These are phyloP conservation scores for Trichoplusia ni DNA, from an alignment of 1,140 invertebrate genomes.

Conservation along the genomic window DNA sequence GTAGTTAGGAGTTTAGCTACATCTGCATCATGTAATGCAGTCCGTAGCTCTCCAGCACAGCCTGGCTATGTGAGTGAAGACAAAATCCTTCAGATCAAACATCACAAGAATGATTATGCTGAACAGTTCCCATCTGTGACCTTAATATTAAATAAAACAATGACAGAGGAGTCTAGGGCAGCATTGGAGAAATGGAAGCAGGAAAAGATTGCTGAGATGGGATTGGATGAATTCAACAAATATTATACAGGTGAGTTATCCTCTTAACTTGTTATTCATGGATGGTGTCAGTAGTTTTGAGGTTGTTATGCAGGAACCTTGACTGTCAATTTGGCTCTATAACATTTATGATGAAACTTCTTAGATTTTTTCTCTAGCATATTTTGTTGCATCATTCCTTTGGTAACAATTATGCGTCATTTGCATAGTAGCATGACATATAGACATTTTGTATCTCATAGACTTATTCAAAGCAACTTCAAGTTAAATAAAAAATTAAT, in stretches of 20 bases:
- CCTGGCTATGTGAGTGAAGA: conserved; percentile 73
- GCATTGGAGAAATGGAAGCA: conserved; percentile 86
- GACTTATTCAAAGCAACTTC: too few relatives aligned
- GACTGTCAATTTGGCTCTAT: too few relatives aligned
- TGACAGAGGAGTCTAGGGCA: conserved; percentile 83
- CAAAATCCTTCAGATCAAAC: conserved; percentile 72
- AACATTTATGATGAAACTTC: too few relatives aligned
- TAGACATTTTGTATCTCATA: too few relatives aligned
- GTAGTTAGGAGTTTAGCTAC: conserved; percentile 54
- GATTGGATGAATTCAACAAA: conserved; percentile 84
- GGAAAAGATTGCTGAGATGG: conserved; percentile 86
- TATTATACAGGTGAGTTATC: conserved; percentile 79
- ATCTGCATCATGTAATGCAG: conserved; percentile 48
- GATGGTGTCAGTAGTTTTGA: neutral
- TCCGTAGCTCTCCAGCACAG: conserved; percentile 62
- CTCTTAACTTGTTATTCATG: neutral
- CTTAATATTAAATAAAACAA: conserved; percentile 85
- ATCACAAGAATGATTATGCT: conserved; percentile 69
- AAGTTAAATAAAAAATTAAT: too few relatives aligned
- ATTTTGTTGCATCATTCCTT: too few relatives aligned
- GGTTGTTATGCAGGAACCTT: too few relatives aligned
- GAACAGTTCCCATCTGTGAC: conserved; percentile 84
- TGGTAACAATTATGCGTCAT: too few relatives aligned
- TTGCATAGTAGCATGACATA: too few relatives aligned
- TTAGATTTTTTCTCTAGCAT: too few relatives aligned